phyloP scores from a whole-genome alignment of 2,113 vertebrate genomes.

The Mola mola region DNA sequence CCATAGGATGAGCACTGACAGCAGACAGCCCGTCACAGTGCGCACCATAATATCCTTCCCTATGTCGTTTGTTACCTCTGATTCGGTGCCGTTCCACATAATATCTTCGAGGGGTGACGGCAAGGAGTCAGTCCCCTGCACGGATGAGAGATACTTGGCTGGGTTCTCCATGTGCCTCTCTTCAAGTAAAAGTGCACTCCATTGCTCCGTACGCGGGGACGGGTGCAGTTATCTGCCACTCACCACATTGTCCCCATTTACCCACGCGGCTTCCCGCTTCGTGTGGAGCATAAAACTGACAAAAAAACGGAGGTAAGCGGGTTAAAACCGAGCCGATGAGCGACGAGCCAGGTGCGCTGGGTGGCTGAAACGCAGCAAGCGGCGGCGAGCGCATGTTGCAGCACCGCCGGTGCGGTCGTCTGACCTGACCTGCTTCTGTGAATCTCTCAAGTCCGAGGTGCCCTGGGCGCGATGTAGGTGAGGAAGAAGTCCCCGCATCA shows the following conservation, averaged over 20 bases:
- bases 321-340: constrained; percentile 42
- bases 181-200: constrained; percentile 64
- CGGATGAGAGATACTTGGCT: constrained; percentile 76
- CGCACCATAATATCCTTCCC: constrained; percentile 73
- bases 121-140: constrained; percentile 61
- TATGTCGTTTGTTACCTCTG: constrained; percentile 57
- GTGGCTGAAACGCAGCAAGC: constrained; percentile 41
- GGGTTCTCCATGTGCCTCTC: constrained; percentile 73
- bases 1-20: constrained; percentile 91
- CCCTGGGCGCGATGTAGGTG: constrained; percentile 50
- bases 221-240: constrained; percentile 46
- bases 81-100: constrained; percentile 79
- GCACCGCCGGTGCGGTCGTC: constrained; percentile 40
- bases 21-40: constrained; percentile 85
- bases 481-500: constrained; percentile 43
- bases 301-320: constrained; percentile 20
- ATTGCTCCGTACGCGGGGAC: constrained; percentile 46
- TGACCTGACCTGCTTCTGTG: constrained; percentile 55
- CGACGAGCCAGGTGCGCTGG: constrained; percentile 43
- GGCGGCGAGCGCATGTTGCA: constrained; percentile 65
- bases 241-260: constrained; percentile 39
- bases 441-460: constrained; percentile 43
- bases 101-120: constrained; percentile 66
- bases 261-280: constrained; percentile 23
- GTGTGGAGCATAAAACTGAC: constrained; percentile 37